phyloP scores from a whole-genome alignment of 2,888 invertebrate species.

The Fragum sueziense region DNA sequence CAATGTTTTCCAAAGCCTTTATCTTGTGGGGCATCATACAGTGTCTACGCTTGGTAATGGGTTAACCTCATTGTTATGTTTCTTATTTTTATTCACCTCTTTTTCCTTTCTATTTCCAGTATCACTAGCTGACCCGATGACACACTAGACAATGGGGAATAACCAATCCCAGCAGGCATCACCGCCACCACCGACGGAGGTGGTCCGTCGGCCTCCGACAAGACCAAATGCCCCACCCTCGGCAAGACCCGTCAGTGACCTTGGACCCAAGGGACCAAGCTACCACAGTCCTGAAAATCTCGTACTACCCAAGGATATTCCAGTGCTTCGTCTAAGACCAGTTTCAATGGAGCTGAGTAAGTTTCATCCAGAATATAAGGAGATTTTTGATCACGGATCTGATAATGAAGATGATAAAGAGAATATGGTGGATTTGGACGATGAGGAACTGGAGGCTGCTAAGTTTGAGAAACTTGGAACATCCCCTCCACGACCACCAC shows the following conservation, averaged over 20 bases:
- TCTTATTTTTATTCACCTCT: no score
- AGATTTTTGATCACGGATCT: conserved; percentile 62
- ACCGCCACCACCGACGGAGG: conserved; percentile 41
- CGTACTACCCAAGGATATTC: conserved; percentile 68
- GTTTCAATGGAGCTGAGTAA: conserved; percentile 74
- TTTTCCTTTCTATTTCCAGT: neutral
- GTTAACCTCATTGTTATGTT: neutral
- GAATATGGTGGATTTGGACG: conserved; percentile 32
- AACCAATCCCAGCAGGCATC: conserved; percentile 53
- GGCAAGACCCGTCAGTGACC: conserved; percentile 50
- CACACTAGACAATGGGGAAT: conserved; percentile 43
- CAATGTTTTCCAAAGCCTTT: no score
- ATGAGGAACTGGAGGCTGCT: conserved; percentile 36
- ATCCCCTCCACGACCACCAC: conserved; percentile 44
- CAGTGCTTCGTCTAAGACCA: conserved; percentile 64
- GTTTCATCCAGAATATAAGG: conserved; percentile 69
- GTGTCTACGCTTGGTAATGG: no score
- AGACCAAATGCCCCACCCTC: conserved; percentile 64
- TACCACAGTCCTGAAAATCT: conserved; percentile 71
- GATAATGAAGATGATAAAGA: conserved; percentile 39
- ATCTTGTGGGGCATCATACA: no score
- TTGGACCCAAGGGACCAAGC: conserved; percentile 67
- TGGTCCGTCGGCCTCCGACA: conserved; percentile 64
- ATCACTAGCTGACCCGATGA: neutral
- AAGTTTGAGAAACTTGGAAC: conserved; percentile 27